Base-by-base conservation (phyloP, 2,888 invertebrate species). In the Linyphia triangularis region DNA sequence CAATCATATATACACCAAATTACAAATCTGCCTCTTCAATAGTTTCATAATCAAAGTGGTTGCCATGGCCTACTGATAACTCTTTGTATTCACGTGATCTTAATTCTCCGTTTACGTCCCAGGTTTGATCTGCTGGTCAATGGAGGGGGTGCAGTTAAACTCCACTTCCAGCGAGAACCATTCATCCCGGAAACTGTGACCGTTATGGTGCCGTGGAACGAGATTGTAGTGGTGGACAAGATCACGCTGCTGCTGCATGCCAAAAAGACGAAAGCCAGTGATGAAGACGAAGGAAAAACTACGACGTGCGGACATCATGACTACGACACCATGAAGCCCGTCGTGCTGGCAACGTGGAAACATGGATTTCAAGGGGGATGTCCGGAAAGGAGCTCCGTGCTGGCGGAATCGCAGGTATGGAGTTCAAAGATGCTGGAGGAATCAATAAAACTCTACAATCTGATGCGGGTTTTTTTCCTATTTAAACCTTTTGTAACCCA, bases 71-170 rank as follows among this genome's bases (percentile, higher is more conserved):
- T 24, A 22, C 19, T 4, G 22, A 19, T 59, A n/a, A 2, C 24
- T 19, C 9, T 26, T 6, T 1, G 4, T 26, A n/a, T n/a, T n/a
- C n/a, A n/a, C n/a, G n/a, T n/a, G n/a, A n/a, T n/a, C 22, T 9
- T 1, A 10, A 79, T 26, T 88, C n/a, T n/a, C n/a, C n/a, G n/a
- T n/a, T n/a, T n/a, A n/a, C n/a, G n/a, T 61, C 78, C 61, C 93
- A 98, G 98, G 96, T 99, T 99, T 94, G 99, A 99, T 94, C 96
- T 99, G 88, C 94, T 99, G 92, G 99, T 99, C 89, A 99, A 99
- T 93, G 99, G 99, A n/a, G 99, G 99, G 65, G 98, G 98, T 33
- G 98, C 98, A 0, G 98, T 99, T 84, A 98, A 97, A 22, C 94
- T 99, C 91, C 98, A 98, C 93, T 98, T 99, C 94, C 97, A 98